phyloP scores from a whole-genome alignment of 1,140 invertebrate genomes.

The Drosophila gunungcola region DNA sequence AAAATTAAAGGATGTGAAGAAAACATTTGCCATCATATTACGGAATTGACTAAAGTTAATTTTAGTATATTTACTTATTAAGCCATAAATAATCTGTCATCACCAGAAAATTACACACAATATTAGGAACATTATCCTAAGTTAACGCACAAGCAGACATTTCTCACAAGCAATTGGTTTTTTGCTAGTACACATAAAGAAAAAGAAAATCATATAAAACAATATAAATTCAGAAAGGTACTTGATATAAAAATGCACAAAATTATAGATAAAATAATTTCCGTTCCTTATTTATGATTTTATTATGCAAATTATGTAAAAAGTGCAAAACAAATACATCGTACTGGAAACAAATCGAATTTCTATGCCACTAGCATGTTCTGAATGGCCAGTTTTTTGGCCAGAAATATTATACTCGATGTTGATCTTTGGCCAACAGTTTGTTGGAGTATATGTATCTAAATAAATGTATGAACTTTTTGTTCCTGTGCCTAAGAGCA shows the following conservation, averaged over 20 bases:
- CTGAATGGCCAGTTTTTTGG: neutral
- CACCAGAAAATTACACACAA: constrained; percentile 24
- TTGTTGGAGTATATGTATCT: constrained; percentile 45
- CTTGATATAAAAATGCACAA: too few relatives aligned
- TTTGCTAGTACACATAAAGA: constrained; percentile 2
- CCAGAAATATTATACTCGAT: neutral
- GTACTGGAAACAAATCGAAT: neutral
- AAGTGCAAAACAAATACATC: neutral
- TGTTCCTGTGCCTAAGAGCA: constrained; percentile 58
- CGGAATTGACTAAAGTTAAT: constrained; percentile 9
- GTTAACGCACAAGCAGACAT: constrained; percentile 31
- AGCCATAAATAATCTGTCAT: constrained; percentile 19
- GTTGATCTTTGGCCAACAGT: constrained; percentile 52
- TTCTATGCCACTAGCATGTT: neutral
- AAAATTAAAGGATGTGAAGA: constrained; percentile 29
- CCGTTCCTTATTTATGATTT: too few relatives aligned
- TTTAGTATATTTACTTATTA: constrained; percentile 6
- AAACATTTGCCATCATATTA: constrained; percentile 45
- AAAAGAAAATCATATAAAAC: neutral
- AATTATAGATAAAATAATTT: too few relatives aligned
- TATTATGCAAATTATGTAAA: too few relatives aligned
- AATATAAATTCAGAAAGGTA: neutral
- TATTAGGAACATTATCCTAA: constrained; percentile 18
- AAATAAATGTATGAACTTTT: constrained; percentile 20
- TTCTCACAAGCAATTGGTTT: constrained; percentile 7